Evolutionary conservation across 2,113 vertebrate species (phyloP).

Genomic region (Speoplatyrhinus poulsoni): DNA sequence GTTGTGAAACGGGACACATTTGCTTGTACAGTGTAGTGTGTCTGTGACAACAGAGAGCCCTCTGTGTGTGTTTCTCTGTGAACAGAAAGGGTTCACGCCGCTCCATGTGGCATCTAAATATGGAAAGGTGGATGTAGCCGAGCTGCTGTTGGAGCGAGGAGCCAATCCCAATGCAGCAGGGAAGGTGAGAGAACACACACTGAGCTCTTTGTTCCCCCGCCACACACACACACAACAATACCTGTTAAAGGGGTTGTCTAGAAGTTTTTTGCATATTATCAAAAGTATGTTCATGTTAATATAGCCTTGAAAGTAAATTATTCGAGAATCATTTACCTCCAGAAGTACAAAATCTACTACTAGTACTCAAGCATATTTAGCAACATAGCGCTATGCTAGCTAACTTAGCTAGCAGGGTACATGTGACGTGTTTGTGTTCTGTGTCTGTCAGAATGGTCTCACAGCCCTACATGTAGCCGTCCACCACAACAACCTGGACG

Average conservation of each 20-base stretch:
- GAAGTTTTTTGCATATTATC: too few species aligned
- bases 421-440: slow-evolving; percentile 46
- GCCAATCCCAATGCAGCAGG: slow-evolving; percentile 91
- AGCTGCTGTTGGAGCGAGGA: slow-evolving; percentile 84
- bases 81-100: slow-evolving; percentile 98
- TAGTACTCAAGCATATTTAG: background rate
- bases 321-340: too few species aligned
- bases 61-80: slow-evolving; percentile 43
- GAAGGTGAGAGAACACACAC: slow-evolving; percentile 78
- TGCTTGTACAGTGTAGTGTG: background rate
- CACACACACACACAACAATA: background rate
- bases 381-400: slow-evolving; percentile 15
- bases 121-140: slow-evolving; percentile 87
- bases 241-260: background rate
- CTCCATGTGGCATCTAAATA: slow-evolving; percentile 97
- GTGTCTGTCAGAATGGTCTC: slow-evolving; percentile 93
- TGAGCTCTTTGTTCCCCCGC: background rate
- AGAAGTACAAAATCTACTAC: too few species aligned
- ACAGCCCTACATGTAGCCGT: slow-evolving; percentile 95
- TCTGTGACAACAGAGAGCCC: background rate
- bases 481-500: slow-evolving; percentile 96
- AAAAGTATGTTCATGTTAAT: too few species aligned
- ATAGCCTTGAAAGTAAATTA: too few species aligned
- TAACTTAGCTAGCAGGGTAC: background rate
- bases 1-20: background rate